These are phyloP conservation scores for Lagorchestes hirsutus DNA, from an alignment of 2,797 vertebrate genomes.

Conservation along the genomic window DNA sequence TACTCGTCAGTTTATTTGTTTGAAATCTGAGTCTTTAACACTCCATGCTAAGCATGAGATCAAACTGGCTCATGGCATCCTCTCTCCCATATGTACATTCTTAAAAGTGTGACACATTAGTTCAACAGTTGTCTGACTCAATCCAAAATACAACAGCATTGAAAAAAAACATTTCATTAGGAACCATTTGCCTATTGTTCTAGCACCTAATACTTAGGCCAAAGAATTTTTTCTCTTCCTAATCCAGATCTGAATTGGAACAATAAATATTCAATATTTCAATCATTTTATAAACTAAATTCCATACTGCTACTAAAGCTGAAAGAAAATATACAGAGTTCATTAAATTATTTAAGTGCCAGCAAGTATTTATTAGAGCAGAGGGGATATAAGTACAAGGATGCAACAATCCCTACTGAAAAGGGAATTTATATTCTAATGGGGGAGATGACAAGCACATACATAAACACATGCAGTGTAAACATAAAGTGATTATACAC, in stretches of 20 bases:
- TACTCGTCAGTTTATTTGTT: background rate
- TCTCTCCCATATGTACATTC: slow-evolving; percentile 35
- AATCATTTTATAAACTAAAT: background rate
- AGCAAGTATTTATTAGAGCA: background rate
- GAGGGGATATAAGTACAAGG: background rate
- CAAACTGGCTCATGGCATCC: background rate
- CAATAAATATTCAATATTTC: background rate
- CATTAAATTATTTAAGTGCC: background rate
- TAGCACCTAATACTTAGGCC: background rate
- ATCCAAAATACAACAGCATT: background rate
- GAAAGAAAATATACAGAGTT: background rate
- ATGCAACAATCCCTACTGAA: background rate
- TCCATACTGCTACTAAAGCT: background rate
- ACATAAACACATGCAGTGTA: background rate
- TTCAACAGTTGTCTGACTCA: background rate
- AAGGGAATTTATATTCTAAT: background rate
- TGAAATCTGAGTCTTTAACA: slow-evolving; percentile 22
- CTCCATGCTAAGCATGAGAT: slow-evolving; percentile 14
- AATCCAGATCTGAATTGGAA: slow-evolving; percentile 43
- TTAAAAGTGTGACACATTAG: slow-evolving; percentile 20
- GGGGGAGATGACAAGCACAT: background rate
- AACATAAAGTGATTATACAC: background rate
- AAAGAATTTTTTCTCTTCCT: slow-evolving; percentile 8
- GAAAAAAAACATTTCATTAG: background rate
- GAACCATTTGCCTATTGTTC: background rate